Evolutionary conservation across 2,113 vertebrate species (phyloP).

Genomic region (Lepus timidus): DNA sequence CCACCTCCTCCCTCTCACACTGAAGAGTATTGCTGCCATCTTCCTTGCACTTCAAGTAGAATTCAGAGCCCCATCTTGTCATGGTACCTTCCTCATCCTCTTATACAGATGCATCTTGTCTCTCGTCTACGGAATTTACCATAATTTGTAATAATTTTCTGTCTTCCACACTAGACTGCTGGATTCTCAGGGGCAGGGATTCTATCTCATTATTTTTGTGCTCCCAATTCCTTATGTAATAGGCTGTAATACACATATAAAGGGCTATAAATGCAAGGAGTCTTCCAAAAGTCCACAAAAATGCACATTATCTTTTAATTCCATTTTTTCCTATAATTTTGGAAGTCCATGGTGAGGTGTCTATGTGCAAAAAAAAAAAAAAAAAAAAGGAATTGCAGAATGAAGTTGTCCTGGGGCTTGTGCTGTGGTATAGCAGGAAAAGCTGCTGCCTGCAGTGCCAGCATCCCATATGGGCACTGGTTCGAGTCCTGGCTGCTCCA

Average conservation of each 20-base stretch:
- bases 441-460: no score
- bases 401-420: not conserved
- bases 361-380: no score
- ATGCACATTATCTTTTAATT: no score
- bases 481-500: no score
- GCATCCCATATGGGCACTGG: no score
- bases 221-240: constrained; percentile 3
- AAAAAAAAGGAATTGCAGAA: not conserved
- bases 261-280: no score
- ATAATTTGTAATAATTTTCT: not conserved
- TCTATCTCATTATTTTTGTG: not conserved
- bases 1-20: not conserved
- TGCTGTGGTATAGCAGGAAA: no score
- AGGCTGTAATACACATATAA: not conserved
- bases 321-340: no score
- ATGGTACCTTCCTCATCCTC: not conserved
- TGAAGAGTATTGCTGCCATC: not conserved
- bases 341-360: no score
- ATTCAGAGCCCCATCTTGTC: not conserved
- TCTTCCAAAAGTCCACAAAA: no score
- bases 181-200: not conserved
- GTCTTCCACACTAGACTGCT: not conserved
- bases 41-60: not conserved
- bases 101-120: not conserved
- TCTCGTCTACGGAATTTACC: not conserved